Percentiles rank a stretch among this genome's conserved stretches.
phyloP scores from a whole-genome alignment of 2,113 vertebrate species.

The Alligator mississippiensis region DNA sequence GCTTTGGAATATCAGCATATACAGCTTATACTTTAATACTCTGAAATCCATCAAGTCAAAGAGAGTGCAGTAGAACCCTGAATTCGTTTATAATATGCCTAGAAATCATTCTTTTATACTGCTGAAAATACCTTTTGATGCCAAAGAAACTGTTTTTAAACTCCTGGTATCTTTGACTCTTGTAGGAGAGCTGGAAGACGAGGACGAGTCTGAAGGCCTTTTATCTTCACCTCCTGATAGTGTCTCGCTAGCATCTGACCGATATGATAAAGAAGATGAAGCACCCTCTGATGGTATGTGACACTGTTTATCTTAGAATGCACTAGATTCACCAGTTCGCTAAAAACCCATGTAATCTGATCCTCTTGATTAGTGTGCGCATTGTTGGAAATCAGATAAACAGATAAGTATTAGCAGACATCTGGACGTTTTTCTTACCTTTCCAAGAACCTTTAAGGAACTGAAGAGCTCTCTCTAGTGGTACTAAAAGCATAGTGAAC shows the following conservation, averaged over 20 bases:
- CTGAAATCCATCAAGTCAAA: rapidly evolving
- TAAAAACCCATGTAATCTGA: background rate
- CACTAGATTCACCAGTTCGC: slow-evolving; percentile 29
- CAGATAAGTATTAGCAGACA: slow-evolving; percentile 28
- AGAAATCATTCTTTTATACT: background rate
- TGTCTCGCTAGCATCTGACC: slow-evolving; percentile 88
- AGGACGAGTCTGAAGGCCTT: slow-evolving; percentile 82
- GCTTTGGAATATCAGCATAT: rapidly evolving
- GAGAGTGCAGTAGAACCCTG: background rate
- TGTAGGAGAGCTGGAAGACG: slow-evolving; percentile 83
- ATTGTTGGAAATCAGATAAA: slow-evolving; percentile 47
- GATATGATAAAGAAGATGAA: slow-evolving; percentile 91
- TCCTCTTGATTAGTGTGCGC: background rate
- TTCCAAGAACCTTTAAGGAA: slow-evolving; percentile 74
- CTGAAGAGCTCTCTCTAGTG: slow-evolving; percentile 88
- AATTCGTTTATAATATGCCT: background rate
- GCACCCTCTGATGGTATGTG: slow-evolving; percentile 85
- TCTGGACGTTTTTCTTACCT: slow-evolving; percentile 59
- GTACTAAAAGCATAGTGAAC: slow-evolving; percentile 57
- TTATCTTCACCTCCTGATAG: slow-evolving; percentile 84
- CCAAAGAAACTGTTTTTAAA: background rate
- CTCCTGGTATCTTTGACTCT: slow-evolving; percentile 32
- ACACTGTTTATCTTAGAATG: slow-evolving; percentile 35
- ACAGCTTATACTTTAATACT: rapidly evolving
- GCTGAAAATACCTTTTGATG: background rate